These are phyloP conservation scores for Nothocercus nigrocapillus DNA, from an alignment of 2,113 vertebrate genomes.

Conservation along the genomic window DNA sequence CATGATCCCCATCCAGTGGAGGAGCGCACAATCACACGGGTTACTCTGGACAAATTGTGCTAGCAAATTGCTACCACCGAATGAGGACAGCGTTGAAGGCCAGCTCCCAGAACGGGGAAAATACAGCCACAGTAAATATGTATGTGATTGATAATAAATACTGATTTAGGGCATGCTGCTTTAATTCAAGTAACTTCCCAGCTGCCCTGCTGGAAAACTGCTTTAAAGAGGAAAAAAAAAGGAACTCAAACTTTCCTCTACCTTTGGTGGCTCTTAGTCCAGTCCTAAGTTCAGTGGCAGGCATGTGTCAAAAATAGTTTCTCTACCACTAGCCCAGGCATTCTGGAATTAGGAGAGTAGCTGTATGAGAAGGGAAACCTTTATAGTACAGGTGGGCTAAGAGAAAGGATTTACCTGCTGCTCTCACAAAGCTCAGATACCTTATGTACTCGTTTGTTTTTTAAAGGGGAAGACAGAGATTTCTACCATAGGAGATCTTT, in stretches of 20 bases:
- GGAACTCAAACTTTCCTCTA: background rate
- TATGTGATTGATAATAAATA: background rate
- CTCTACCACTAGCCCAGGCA: background rate
- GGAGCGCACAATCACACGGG: background rate
- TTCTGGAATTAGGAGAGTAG: background rate
- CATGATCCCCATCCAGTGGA: background rate
- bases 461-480: background rate
- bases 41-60: background rate
- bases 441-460: background rate
- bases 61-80: background rate
- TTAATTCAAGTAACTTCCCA: background rate
- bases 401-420: background rate
- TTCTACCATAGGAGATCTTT: background rate
- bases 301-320: constrained; percentile 37
- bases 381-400: background rate
- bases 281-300: constrained; percentile 33
- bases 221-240: background rate
- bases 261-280: background rate
- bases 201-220: background rate
- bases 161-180: background rate
- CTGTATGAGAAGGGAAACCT: background rate
- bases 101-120: background rate
- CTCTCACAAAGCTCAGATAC: background rate
- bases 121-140: background rate
- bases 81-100: background rate